A percentile compares a stretch with the other conserved stretches of the same genome.
Evolutionary conservation across 2,888 invertebrate genomes (phyloP).

Genomic region (Apamea monoglypha): DNA sequence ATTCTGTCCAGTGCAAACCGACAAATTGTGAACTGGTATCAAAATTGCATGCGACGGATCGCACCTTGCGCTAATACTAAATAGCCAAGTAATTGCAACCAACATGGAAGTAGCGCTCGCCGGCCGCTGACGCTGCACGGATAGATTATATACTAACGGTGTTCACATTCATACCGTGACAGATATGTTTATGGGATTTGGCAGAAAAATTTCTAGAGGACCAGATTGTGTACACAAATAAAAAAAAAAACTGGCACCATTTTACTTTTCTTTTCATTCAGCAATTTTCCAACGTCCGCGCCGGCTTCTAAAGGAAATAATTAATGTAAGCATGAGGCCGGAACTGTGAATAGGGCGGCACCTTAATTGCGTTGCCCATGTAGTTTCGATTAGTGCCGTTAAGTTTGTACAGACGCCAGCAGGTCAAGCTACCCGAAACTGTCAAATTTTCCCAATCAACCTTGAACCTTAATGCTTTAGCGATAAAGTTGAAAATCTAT

Average conservation of each 20-base stretch:
- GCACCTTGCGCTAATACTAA: background rate
- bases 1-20: no score
- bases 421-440: no score
- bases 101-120: background rate
- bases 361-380: constrained; percentile 39
- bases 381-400: constrained; percentile 30
- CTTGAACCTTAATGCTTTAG: no score
- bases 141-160: background rate
- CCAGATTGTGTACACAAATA: background rate
- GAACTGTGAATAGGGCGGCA: constrained; percentile 23
- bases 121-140: background rate
- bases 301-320: constrained; percentile 27
- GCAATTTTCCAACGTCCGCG: constrained; percentile 2
- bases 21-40: no score
- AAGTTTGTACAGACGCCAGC: no score
- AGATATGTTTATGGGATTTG: background rate
- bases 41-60: background rate
- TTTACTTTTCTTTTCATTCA: constrained; percentile 10
- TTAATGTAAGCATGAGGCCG: constrained; percentile 29
- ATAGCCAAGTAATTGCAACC: background rate
- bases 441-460: no score
- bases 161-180: background rate
- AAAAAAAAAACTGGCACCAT: background rate
- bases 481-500: no score
- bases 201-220: background rate